Evolutionary conservation across 2,888 invertebrate species (phyloP).

Genomic region (Capitulum mitella): DNA sequence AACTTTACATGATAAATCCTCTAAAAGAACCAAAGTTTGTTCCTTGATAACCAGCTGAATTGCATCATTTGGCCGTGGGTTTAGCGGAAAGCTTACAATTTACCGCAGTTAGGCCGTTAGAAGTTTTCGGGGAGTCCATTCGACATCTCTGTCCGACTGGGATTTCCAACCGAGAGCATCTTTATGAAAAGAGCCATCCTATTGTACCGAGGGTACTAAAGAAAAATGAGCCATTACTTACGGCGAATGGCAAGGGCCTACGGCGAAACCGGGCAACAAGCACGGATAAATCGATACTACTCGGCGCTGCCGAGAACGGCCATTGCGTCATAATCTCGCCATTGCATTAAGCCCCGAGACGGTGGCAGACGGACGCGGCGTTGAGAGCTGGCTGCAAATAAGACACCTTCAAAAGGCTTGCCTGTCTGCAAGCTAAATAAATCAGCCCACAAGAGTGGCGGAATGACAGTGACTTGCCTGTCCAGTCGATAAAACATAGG

Average conservation of each 20-base stretch:
- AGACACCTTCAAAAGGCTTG: neutral
- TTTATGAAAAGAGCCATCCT: neutral
- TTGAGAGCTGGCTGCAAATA: neutral
- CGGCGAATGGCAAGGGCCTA: neutral
- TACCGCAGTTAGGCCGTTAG: neutral
- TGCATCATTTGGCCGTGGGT: neutral
- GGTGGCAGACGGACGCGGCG: neutral
- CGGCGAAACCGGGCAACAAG: neutral
- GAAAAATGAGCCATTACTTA: conserved; percentile 4
- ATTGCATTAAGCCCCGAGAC: neutral
- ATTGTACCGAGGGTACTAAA: neutral
- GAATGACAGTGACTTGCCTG: conserved; percentile 37
- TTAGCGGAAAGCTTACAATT: neutral
- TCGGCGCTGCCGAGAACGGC: neutral
- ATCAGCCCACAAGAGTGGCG: neutral
- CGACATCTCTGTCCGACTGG: neutral
- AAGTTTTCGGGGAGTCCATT: neutral
- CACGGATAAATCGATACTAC: neutral
- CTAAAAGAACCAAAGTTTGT: neutral
- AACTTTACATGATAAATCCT: conserved; percentile 14
- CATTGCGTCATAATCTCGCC: neutral
- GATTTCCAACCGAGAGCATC: neutral
- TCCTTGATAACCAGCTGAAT: conserved; percentile 10
- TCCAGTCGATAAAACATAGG: conserved; percentile 44
- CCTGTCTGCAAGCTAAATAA: neutral